These are phyloP conservation scores for Labia minor DNA, from an alignment of 2,888 invertebrate genomes.

Conservation along the genomic window DNA sequence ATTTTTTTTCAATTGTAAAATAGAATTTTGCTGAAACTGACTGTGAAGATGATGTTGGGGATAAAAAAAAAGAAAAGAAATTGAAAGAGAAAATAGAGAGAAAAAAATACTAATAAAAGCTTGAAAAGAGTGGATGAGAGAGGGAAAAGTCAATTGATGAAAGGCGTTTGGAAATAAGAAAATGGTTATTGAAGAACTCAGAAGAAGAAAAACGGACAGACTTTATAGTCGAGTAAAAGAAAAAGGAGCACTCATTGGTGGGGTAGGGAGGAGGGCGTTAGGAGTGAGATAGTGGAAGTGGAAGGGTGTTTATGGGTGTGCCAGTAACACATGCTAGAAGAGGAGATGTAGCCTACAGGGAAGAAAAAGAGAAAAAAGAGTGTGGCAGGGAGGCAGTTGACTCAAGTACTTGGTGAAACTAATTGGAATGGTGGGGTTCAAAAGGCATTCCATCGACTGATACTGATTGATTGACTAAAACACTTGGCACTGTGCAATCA, in stretches of 20 bases:
- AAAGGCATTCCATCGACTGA: neutral
- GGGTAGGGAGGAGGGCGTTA: neutral
- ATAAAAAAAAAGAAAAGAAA: neutral
- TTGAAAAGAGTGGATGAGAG: neutral
- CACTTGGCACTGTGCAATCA: too few species aligned
- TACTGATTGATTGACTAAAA: neutral
- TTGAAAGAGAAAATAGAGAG: neutral
- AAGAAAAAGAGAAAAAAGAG: neutral
- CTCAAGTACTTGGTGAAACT: neutral
- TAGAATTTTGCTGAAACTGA: neutral
- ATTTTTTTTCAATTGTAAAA: neutral
- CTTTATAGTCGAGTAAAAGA: neutral
- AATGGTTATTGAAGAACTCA: neutral
- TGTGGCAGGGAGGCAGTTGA: neutral
- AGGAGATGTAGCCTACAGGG: neutral
- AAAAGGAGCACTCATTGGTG: too few species aligned
- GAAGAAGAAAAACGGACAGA: constrained; percentile 4
- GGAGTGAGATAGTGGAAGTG: too few species aligned
- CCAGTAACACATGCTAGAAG: neutral
- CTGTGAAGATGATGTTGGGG: neutral
- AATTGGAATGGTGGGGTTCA: neutral
- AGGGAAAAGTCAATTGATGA: neutral
- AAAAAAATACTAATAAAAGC: constrained; percentile 9
- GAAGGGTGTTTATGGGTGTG: neutral
- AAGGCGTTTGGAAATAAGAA: constrained; percentile 13